phyloP scores from a whole-genome alignment of 2,888 invertebrate species.

The Eristalis intricaria region DNA sequence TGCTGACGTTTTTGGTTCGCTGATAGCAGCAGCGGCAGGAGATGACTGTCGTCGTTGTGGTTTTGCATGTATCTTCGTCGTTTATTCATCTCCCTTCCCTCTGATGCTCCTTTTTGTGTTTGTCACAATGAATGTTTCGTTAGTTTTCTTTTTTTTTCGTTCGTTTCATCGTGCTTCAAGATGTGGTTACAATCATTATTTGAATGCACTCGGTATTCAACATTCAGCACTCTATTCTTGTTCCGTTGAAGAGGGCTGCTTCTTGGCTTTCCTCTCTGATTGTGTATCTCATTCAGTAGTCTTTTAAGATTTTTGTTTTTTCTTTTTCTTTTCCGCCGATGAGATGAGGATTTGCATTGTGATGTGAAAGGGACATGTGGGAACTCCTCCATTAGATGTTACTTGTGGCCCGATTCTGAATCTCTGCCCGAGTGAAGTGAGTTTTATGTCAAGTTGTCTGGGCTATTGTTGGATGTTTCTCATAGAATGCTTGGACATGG shows the following conservation, averaged over 20 bases:
- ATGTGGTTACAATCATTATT: conserved; percentile 41
- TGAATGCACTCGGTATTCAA: conserved; percentile 29
- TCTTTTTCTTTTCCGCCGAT: background rate
- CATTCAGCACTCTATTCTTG: conserved; percentile 31
- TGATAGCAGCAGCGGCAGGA: conserved; percentile 14
- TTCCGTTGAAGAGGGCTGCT: conserved; percentile 19
- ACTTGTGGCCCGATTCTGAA: conserved; percentile 42
- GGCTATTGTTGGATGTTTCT: background rate
- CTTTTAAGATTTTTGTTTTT: background rate
- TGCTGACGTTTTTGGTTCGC: conserved; percentile 35
- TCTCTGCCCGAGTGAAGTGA: background rate
- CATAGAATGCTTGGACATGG: background rate
- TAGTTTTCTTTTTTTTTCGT: background rate
- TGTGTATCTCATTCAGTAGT: background rate
- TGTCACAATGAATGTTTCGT: conserved; percentile 23
- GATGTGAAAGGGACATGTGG: conserved; percentile 5
- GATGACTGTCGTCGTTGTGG: background rate
- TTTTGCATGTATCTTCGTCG: background rate
- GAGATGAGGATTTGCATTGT: background rate
- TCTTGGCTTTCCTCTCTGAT: background rate
- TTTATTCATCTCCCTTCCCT: background rate
- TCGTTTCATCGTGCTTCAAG: conserved; percentile 17
- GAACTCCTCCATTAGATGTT: conserved; percentile 35
- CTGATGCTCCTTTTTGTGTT: conserved; percentile 10
- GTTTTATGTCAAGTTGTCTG: conserved; percentile 15